These are phyloP conservation scores for Oligia strigilis DNA, from an alignment of 2,888 invertebrate species.

Conservation along the genomic window DNA sequence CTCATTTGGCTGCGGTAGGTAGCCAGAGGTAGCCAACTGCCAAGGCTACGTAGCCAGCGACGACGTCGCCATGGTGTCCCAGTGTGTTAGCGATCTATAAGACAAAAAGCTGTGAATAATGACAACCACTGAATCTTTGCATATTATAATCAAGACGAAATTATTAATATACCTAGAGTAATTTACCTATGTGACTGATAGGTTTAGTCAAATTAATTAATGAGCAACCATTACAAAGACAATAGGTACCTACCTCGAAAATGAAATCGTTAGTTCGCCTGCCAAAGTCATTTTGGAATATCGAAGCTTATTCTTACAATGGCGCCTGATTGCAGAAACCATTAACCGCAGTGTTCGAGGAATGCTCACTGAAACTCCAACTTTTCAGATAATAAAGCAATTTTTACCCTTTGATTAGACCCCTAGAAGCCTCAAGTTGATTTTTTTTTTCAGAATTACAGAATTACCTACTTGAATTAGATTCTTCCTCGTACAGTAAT, in stretches of 20 bases:
- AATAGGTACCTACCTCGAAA: not conserved
- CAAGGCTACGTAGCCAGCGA: no score
- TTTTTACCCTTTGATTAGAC: not conserved
- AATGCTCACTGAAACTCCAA: conserved; percentile 11
- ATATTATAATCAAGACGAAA: not conserved
- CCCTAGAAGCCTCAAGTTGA: not conserved
- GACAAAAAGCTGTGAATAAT: not conserved
- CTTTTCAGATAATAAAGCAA: not conserved
- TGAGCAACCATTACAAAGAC: not conserved
- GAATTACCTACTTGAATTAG: not conserved
- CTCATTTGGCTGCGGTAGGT: no score
- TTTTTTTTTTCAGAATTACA: not conserved
- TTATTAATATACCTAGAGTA: not conserved
- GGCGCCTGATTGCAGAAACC: conserved; percentile 37
- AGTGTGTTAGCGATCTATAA: no score
- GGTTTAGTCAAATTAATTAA: not conserved
- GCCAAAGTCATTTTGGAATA: conserved; percentile 12
- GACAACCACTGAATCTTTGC: not conserved
- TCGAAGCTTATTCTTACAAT: conserved; percentile 32
- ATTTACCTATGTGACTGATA: not conserved
- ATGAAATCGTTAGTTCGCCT: not conserved
- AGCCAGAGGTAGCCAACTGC: no score
- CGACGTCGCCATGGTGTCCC: no score
- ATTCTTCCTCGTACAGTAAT: not conserved
- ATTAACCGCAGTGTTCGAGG: conserved; percentile 22